Percentiles rank a stretch among this genome's conserved stretches.
phyloP scores from a whole-genome alignment of 1,140 invertebrate genomes.

The Hestina assimilis region DNA sequence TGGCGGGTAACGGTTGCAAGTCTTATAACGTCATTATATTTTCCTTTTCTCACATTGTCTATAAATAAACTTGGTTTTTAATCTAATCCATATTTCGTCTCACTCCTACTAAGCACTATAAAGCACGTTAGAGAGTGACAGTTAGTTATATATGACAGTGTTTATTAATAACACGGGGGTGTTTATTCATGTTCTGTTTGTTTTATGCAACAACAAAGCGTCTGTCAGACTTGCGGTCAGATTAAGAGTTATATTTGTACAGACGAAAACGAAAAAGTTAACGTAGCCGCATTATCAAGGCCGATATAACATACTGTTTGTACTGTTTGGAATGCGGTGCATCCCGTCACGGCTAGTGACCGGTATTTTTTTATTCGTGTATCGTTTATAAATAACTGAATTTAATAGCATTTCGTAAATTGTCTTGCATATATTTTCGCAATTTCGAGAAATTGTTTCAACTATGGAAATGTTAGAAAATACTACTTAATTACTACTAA shows the following conservation, averaged over 20 bases:
- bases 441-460: too few species aligned
- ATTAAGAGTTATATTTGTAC: conserved; percentile 18
- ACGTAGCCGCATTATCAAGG: conserved; percentile 3
- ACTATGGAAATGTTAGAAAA: too few species aligned
- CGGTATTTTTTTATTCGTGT: too few species aligned
- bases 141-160: not conserved
- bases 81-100: not conserved
- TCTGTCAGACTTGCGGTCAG: not conserved
- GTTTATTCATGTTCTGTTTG: not conserved
- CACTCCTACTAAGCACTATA: not conserved
- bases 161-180: not conserved
- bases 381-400: too few species aligned
- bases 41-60: conserved; percentile 2
- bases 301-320: conserved; percentile 6
- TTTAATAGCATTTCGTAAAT: not conserved
- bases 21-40: conserved; percentile 8
- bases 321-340: conserved; percentile 9
- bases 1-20: conserved; percentile 24
- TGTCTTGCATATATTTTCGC: too few species aligned
- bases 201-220: conserved; percentile 17
- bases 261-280: not conserved
- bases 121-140: not conserved
- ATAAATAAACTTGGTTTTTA: not conserved
- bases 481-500: too few species aligned
- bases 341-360: not conserved